These are phyloP conservation scores for Apoderus coryli DNA, from an alignment of 2,888 invertebrate species.

Conservation along the genomic window DNA sequence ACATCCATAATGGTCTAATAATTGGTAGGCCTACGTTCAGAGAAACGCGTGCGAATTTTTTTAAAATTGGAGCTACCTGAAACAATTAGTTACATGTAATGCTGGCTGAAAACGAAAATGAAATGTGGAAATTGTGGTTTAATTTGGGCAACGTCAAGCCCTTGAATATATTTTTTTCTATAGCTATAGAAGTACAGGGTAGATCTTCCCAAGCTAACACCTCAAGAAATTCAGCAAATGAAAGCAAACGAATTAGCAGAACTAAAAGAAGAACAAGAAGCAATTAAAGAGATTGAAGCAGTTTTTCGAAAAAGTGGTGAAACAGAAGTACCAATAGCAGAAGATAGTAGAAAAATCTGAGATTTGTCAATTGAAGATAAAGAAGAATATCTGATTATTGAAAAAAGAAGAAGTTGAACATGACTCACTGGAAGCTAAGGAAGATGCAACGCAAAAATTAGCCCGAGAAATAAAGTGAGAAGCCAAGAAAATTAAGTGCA, in stretches of 20 bases:
- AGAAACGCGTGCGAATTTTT: constrained; percentile 64
- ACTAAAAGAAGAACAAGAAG: constrained; percentile 65
- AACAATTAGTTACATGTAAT: too few species aligned
- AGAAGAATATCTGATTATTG: constrained; percentile 75
- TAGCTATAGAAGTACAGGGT: too few species aligned
- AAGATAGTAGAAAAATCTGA: constrained; percentile 50
- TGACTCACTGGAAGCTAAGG: constrained; percentile 52
- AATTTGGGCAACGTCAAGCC: too few species aligned
- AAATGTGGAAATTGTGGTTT: too few species aligned
- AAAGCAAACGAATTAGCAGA: constrained; percentile 63
- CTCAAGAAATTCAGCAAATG: constrained; percentile 44
- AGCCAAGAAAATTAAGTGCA: constrained; percentile 33
- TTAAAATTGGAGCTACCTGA: constrained; percentile 58
- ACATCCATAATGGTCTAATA: constrained; percentile 81
- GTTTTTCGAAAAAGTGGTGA: constrained; percentile 61
- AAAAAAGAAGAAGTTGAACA: constrained; percentile 70
- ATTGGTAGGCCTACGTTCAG: constrained; percentile 71
- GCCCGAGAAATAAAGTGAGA: constrained; percentile 65
- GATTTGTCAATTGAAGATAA: constrained; percentile 56
- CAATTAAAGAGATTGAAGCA: constrained; percentile 70
- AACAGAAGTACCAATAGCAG: constrained; percentile 40
- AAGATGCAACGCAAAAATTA: constrained; percentile 62
- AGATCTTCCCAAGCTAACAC: constrained; percentile 31
- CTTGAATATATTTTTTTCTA: too few species aligned
- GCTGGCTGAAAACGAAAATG: too few species aligned